Percentiles rank a stretch among this genome's conserved stretches.
Conservation (phyloP, 2,113 vertebrate species). For the Ochotona princeps region DNA sequence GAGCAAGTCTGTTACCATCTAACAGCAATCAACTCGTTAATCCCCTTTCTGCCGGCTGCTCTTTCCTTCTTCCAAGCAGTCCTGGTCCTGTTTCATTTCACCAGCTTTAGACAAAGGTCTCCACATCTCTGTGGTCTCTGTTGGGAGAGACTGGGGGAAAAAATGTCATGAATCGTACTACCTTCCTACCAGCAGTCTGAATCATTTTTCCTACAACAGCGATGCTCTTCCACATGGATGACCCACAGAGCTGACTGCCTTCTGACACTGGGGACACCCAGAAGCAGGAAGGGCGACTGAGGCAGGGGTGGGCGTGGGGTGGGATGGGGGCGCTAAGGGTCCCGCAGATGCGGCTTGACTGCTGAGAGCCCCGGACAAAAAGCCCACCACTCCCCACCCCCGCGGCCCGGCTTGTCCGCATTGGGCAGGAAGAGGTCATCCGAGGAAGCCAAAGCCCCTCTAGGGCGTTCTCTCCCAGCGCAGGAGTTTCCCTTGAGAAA, state of each 20-base stretch:
- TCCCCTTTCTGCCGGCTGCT: constrained; percentile 85
- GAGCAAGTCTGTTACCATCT: constrained; percentile 84
- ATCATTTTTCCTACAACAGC: neutral
- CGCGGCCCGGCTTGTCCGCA: neutral
- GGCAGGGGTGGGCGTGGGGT: neutral
- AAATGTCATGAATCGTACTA: constrained; percentile 3
- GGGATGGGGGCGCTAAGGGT: neutral
- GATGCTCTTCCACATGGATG: neutral
- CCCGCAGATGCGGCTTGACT: neutral
- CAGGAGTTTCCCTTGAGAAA: constrained; percentile 76
- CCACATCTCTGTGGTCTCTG: constrained; percentile 81
- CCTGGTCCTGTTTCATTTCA: constrained; percentile 84
- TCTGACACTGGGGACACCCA: neutral
- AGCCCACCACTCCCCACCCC: too few relatives aligned
- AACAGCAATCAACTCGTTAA: constrained; percentile 85
- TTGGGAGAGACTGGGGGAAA: neutral
- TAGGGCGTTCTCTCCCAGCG: constrained; percentile 15
- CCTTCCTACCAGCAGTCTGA: constrained; percentile 1
- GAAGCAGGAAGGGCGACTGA: neutral
- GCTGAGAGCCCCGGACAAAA: neutral
- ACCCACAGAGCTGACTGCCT: neutral
- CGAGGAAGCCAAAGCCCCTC: neutral
- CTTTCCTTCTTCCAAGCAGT: constrained; percentile 82
- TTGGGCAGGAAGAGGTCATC: constrained; percentile 60
- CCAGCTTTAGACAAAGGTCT: constrained; percentile 86